Conservation (phyloP, 2,888 invertebrate genomes). For the Bombylius major region DNA sequence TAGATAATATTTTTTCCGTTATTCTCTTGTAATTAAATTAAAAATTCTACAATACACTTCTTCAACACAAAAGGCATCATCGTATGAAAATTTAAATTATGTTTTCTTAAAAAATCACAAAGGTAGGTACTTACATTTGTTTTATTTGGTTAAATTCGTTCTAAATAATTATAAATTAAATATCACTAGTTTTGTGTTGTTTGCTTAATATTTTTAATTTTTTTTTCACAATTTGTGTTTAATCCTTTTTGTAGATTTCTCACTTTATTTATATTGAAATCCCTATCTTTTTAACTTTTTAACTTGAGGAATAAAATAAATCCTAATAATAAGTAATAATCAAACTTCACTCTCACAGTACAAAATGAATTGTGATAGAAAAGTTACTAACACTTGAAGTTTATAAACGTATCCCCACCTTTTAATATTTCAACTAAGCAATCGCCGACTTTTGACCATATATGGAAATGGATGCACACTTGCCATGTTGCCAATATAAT, state of each 20-base stretch:
- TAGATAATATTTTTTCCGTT: too few species aligned
- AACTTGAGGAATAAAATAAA: too few species aligned
- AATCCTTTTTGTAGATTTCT: neutral
- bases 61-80: neutral
- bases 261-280: neutral
- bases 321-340: too few species aligned
- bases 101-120: too few species aligned
- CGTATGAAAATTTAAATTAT: too few species aligned
- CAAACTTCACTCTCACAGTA: conserved; percentile 21
- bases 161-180: conserved; percentile 4
- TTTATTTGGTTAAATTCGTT: conserved; percentile 1
- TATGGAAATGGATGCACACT: conserved; percentile 32
- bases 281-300: neutral
- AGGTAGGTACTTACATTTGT: conserved; percentile 3
- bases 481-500: conserved; percentile 19
- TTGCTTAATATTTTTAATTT: conserved; percentile 1
- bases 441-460: conserved; percentile 35
- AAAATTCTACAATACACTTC: neutral
- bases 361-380: conserved; percentile 34
- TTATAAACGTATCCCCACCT: conserved; percentile 35
- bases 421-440: conserved; percentile 25
- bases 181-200: conserved; percentile 5
- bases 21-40: neutral
- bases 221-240: neutral
- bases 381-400: conserved; percentile 30